Base-by-base conservation (phyloP, 2,888 invertebrate species). In the Acheta domesticus region DNA sequence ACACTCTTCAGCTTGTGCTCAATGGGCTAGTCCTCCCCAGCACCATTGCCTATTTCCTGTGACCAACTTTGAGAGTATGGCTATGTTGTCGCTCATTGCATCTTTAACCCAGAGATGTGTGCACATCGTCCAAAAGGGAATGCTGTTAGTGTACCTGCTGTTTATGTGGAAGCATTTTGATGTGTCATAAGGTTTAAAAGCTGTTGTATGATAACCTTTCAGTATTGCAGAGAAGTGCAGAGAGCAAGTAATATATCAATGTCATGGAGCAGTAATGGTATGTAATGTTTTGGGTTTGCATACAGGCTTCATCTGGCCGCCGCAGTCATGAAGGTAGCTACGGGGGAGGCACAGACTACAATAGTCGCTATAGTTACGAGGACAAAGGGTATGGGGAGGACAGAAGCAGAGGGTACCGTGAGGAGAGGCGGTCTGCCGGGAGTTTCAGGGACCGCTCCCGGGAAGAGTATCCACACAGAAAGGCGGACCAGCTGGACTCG, bases 301-400 rank as follows among this genome's bases (percentile, higher is more conserved):
- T 80, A 81, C 82, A 83, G 83, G 82, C 81, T n/a, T 82, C 83
- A 74, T 82, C 82, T 81, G 81, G 82, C 81, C 82, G 83, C 49
- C 83, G 83, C 80, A 83, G 83, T 80, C 83, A 83, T 79, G 83
- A 83, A 81, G 82, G 82, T 75, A 81, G 81, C 80, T 83, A 82
- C 77, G 81, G 82, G 76, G 82, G 81, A 73, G 80, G 80, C 50
- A 77, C 79, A 75, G 82, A 82, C 79, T 82, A 81, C 80, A 81
- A 81, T 82, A 82, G 80, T 79, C 83, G 83, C 79, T 83, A 83
- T 79, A 82, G 81, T 82, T 83, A 81, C 79, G 83, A 83, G 77
- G 83, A 82, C 50, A 83, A 83, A 77, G 79, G 81, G 75, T 83
- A 83, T 81, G 81, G 79, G 73, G 83, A 83, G 75, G 82, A 82